These are phyloP conservation scores for Nylanderia fulva DNA, from an alignment of 1,140 invertebrate genomes.

Conservation along the genomic window DNA sequence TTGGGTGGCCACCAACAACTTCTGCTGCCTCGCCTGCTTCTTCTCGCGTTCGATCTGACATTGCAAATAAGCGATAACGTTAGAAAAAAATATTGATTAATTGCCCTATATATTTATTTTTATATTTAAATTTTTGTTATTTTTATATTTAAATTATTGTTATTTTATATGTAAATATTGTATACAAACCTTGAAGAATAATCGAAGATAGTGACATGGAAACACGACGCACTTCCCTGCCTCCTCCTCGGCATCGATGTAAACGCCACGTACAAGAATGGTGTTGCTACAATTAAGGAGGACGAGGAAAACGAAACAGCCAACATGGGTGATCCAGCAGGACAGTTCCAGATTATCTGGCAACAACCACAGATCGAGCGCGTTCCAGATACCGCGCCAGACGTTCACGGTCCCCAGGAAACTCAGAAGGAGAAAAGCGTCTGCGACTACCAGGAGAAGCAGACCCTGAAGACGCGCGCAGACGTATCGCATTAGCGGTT, in stretches of 20 bases:
- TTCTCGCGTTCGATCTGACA: conserved; percentile 83
- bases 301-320: conserved; percentile 91
- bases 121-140: too few relatives aligned
- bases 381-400: conserved; percentile 94
- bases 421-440: conserved; percentile 91
- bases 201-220: conserved; percentile 92
- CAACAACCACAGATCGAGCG: conserved; percentile 92
- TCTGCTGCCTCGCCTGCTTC: conserved; percentile 82
- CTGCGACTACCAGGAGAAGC: conserved; percentile 89
- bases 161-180: background rate
- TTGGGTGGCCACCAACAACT: conserved; percentile 76
- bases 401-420: conserved; percentile 94
- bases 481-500: conserved; percentile 90
- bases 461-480: conserved; percentile 89
- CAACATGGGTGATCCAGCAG: conserved; percentile 91
- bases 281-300: conserved; percentile 94
- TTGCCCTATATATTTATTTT: too few relatives aligned
- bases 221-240: conserved; percentile 92
- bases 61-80: conserved; percentile 28
- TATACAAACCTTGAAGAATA: conserved; percentile 90
- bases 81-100: conserved; percentile 10
- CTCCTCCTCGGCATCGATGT: conserved; percentile 93
- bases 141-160: too few relatives aligned
- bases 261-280: conserved; percentile 93
- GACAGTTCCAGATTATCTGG: conserved; percentile 91